Evolutionary conservation across 2,797 vertebrate genomes (phyloP).

Genomic region (Clarias fuscus): DNA sequence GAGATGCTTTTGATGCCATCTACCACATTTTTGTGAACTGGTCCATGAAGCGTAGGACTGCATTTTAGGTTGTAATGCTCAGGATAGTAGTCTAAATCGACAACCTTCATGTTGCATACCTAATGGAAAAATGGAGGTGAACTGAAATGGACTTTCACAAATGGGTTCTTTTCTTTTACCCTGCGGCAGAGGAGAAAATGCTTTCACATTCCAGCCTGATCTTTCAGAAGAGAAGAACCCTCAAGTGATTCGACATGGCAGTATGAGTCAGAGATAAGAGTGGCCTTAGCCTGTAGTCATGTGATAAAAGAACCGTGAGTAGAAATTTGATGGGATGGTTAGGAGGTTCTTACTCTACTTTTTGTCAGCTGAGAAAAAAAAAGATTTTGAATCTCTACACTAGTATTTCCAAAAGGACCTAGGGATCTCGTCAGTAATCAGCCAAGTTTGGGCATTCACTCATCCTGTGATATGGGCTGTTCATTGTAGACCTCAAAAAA

Average conservation of each 20-base stretch:
- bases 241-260: conserved; percentile 63
- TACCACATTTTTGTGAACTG: conserved; percentile 44
- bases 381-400: neutral
- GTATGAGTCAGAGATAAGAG: conserved; percentile 54
- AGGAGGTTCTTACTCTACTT: conserved; percentile 26
- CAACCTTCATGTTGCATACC: conserved; percentile 50
- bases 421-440: neutral
- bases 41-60: conserved; percentile 57
- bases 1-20: conserved; percentile 51
- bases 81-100: conserved; percentile 12
- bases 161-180: conserved; percentile 64
- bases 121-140: conserved; percentile 61
- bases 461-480: neutral
- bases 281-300: conserved; percentile 45
- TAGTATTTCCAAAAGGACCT: neutral
- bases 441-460: neutral
- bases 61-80: conserved; percentile 63
- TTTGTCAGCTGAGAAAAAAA: conserved; percentile 6
- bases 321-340: conserved; percentile 26
- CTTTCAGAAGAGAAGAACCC: conserved; percentile 56
- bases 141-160: conserved; percentile 68
- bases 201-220: conserved; percentile 72
- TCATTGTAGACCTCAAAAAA: neutral
- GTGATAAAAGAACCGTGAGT: conserved; percentile 25
- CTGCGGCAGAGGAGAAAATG: conserved; percentile 59